Percentiles rank a stretch among this genome's conserved stretches.
These are phyloP conservation scores for Antitype chi DNA, from an alignment of 2,888 invertebrate species.

Conservation along the genomic window DNA sequence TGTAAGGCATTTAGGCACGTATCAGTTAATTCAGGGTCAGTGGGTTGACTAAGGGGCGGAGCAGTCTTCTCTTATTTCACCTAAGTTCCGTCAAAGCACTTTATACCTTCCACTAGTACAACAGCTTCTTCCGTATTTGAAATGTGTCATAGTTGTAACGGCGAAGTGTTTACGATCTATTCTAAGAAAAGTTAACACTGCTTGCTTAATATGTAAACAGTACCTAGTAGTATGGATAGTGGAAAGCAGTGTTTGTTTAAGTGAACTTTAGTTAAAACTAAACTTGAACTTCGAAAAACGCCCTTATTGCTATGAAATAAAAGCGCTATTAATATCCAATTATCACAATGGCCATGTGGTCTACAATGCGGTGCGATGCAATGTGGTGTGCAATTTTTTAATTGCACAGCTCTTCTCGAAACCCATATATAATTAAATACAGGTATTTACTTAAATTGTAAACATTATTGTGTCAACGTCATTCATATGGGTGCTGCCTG, in stretches of 20 bases:
- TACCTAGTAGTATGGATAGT: background rate
- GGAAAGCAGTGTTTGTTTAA: background rate
- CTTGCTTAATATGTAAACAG: background rate
- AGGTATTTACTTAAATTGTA: background rate
- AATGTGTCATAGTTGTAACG: conserved; percentile 27
- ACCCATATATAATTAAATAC: background rate
- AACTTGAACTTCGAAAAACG: background rate
- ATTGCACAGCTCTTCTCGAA: background rate
- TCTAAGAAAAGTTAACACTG: conserved; percentile 23
- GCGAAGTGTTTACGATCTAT: conserved; percentile 11
- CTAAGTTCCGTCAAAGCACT: background rate
- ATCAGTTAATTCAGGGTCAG: background rate
- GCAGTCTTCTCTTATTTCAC: background rate
- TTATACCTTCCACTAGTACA: background rate
- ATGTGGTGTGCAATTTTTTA: too few species aligned
- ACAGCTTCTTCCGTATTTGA: background rate
- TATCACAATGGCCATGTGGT: too few species aligned
- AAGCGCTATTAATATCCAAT: too few species aligned
- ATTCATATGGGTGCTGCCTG: background rate
- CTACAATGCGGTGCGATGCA: too few species aligned
- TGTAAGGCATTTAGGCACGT: background rate
- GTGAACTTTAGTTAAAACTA: background rate
- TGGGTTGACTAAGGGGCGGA: too few species aligned
- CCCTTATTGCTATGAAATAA: background rate
- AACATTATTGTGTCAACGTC: background rate